phyloP scores from a whole-genome alignment of 2,888 invertebrate species.

The Oasisia sp. region DNA sequence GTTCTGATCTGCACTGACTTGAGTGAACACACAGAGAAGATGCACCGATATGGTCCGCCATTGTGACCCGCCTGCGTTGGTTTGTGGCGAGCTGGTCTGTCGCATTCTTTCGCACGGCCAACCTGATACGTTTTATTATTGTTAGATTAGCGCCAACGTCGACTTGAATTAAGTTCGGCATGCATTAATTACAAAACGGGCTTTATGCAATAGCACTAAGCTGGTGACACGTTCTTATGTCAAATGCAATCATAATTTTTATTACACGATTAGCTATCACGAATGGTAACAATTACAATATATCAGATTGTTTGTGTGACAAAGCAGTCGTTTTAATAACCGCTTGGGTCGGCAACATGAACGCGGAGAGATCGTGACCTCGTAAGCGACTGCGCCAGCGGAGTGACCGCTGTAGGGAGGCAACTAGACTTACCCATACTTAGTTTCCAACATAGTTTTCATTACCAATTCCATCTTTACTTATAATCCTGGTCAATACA shows the following conservation, averaged over 20 bases:
- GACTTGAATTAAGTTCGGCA: not conserved
- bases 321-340: no score
- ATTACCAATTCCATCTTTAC: no score
- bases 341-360: no score
- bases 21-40: not conserved
- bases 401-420: no score
- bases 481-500: no score
- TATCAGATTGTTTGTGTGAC: no score
- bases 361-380: no score
- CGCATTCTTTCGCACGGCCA: not conserved
- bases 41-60: not conserved
- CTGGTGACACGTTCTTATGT: not conserved
- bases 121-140: not conserved
- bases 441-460: no score
- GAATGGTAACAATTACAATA: no score
- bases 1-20: not conserved
- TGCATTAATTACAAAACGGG: not conserved
- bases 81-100: not conserved
- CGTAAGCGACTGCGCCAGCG: no score
- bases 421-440: no score
- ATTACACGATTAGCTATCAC: no score
- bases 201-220: not conserved
- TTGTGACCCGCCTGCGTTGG: not conserved
- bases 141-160: not conserved
- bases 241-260: not conserved